Conservation (phyloP, 2,113 vertebrate genomes). For the Colaptes auratus region DNA sequence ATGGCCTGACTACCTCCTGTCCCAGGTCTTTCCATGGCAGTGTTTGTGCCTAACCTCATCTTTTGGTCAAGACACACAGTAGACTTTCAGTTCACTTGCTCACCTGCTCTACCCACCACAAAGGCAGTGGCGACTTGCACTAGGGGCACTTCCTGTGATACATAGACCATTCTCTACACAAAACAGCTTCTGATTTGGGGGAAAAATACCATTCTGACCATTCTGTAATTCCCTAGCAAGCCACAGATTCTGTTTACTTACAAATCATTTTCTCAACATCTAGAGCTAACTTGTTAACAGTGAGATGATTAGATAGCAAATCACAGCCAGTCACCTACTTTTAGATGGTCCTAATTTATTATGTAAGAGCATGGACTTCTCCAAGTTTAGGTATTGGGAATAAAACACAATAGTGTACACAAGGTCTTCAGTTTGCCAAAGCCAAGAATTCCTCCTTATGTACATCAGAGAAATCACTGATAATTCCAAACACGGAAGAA, state of each 20-base stretch:
- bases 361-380: not conserved
- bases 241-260: not conserved
- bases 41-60: not conserved
- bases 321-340: not conserved
- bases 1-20: not conserved
- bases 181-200: not conserved
- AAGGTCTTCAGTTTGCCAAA: not conserved
- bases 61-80: not conserved
- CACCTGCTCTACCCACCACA: not conserved
- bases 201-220: not conserved
- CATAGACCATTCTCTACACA: not conserved
- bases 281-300: not conserved
- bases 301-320: not conserved
- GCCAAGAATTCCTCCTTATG: not conserved
- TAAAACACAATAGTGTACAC: not conserved
- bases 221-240: not conserved
- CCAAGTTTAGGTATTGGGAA: not conserved
- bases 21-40: fast-evolving
- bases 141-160: not conserved
- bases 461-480: not conserved
- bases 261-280: not conserved
- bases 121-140: not conserved
- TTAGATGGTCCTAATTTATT: not conserved
- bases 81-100: not conserved
- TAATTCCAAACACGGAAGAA: not conserved